Evolutionary conservation across 2,888 invertebrate genomes (phyloP).

Genomic region (Opisthograptis luteolata): DNA sequence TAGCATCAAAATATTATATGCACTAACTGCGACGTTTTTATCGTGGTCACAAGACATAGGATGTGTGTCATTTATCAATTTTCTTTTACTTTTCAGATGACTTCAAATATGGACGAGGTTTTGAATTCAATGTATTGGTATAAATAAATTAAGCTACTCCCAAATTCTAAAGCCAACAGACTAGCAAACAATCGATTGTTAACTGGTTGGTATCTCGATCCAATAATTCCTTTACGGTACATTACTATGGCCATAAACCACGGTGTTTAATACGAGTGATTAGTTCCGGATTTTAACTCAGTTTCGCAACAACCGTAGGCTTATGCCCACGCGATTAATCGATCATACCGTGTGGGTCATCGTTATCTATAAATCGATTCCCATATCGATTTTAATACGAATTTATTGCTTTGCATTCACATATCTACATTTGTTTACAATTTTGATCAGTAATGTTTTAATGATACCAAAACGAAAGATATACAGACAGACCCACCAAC

Average conservation of each 20-base stretch:
- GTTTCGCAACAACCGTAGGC: conserved; percentile 62
- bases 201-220: conserved; percentile 31
- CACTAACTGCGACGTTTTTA: no score
- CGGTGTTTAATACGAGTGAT: conserved; percentile 56
- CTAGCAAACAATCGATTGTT: conserved; percentile 30
- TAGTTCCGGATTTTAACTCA: conserved; percentile 62
- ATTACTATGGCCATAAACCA: conserved; percentile 49
- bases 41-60: no score
- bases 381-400: conserved; percentile 47
- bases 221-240: conserved; percentile 47
- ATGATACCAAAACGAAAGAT: conserved; percentile 44
- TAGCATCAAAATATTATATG: no score
- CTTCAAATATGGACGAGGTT: no score
- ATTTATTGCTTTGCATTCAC: conserved; percentile 51
- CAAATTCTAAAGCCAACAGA: no score
- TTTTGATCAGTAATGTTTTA: conserved; percentile 47
- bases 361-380: conserved; percentile 59
- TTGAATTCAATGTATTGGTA: no score
- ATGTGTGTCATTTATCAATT: no score
- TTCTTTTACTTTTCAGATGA: no score
- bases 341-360: conserved; percentile 57
- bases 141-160: no score
- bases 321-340: conserved; percentile 58
- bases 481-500: conserved; percentile 50
- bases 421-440: conserved; percentile 49